These are phyloP conservation scores for Scaptodrosophila latifasciaeformis DNA, from an alignment of 2,888 invertebrate species.

Conservation along the genomic window DNA sequence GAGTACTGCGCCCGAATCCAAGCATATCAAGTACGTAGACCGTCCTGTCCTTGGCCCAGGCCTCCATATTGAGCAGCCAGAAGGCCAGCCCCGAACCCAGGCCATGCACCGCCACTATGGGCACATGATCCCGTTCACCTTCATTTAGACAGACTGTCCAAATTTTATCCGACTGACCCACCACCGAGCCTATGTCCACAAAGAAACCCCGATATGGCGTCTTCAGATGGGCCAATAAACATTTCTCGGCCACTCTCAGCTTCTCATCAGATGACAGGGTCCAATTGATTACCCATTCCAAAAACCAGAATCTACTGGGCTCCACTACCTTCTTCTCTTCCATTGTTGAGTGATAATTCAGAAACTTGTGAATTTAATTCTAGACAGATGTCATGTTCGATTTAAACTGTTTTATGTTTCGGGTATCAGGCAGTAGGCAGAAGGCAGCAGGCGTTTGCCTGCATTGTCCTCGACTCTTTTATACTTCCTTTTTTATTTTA, in stretches of 20 bases:
- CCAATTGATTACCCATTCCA: constrained; percentile 76
- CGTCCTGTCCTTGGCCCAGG: constrained; percentile 83
- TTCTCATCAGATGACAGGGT: constrained; percentile 83
- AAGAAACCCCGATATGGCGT: constrained; percentile 82
- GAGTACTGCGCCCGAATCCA: constrained; percentile 93
- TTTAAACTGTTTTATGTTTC: background rate
- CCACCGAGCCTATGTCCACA: constrained; percentile 80
- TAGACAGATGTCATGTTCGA: constrained; percentile 16
- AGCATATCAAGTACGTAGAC: constrained; percentile 91
- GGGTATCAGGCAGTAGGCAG: background rate
- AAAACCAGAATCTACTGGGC: constrained; percentile 9
- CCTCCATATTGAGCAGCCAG: constrained; percentile 92
- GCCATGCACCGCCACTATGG: constrained; percentile 91
- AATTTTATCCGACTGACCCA: constrained; percentile 78
- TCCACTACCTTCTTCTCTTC: background rate
- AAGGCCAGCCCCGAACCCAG: constrained; percentile 92
- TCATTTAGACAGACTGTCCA: constrained; percentile 79
- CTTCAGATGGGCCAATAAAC: constrained; percentile 83
- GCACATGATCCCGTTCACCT: constrained; percentile 78
- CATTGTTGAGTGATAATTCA: constrained; percentile 5
- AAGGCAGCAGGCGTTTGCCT: background rate
- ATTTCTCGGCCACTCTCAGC: constrained; percentile 84
- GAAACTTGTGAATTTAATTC: constrained; percentile 23
- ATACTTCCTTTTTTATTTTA: constrained; percentile 1
- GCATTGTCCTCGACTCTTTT: background rate